Conservation (phyloP, 1,140 invertebrate genomes). For the Euura saliciscinereae region DNA sequence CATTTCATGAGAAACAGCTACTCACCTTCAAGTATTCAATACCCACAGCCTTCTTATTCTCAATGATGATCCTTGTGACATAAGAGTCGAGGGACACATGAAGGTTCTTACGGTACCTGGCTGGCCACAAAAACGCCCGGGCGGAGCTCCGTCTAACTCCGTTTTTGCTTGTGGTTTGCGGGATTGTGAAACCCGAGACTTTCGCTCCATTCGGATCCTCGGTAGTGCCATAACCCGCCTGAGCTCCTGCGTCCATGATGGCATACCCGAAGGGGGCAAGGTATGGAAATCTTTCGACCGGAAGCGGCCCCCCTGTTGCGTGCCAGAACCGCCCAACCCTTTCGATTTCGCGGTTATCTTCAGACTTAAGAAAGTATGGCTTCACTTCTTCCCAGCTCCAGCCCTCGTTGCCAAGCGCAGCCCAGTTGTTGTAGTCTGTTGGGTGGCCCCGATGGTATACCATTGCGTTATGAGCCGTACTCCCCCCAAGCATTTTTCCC, state of each 20-base stretch:
- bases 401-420: slow-evolving; percentile 82
- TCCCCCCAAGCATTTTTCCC: slow-evolving; percentile 83
- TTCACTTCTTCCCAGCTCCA: slow-evolving; percentile 86
- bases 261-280: slow-evolving; percentile 55
- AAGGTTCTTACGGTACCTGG: too few species aligned
- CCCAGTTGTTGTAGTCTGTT: slow-evolving; percentile 76
- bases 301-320: slow-evolving; percentile 48
- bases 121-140: too few species aligned
- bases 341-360: slow-evolving; percentile 59
- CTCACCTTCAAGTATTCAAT: slow-evolving; percentile 62
- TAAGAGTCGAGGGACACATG: slow-evolving; percentile 73
- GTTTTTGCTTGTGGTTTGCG: too few species aligned
- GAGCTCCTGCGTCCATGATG: too few species aligned
- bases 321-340: slow-evolving; percentile 50
- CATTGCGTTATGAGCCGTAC: slow-evolving; percentile 79
- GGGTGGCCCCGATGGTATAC: slow-evolving; percentile 79
- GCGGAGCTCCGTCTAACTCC: too few species aligned
- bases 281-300: slow-evolving; percentile 57
- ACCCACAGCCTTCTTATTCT: slow-evolving; percentile 64
- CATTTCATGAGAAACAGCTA: slow-evolving; percentile 11
- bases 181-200: too few species aligned
- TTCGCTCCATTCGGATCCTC: too few species aligned
- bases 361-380: slow-evolving; percentile 63
- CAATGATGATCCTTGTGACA: slow-evolving; percentile 67
- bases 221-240: too few species aligned